Percentiles rank a stretch among this genome's conserved stretches.
These are phyloP conservation scores for Sitta europaea DNA, from an alignment of 2,113 vertebrate genomes.

Conservation along the genomic window DNA sequence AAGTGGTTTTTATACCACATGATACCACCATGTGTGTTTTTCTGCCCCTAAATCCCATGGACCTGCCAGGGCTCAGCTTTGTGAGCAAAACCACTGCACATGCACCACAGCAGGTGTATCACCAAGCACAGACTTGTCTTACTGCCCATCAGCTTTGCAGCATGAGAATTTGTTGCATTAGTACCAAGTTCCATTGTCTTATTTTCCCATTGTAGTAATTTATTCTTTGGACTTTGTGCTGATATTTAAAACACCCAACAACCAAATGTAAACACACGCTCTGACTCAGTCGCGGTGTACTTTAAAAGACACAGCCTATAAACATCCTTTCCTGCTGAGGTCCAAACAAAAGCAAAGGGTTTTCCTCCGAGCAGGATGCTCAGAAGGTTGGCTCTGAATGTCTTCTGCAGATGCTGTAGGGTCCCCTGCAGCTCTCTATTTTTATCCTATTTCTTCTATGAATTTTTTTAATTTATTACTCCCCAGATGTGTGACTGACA, in stretches of 20 bases:
- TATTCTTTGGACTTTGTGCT: not conserved
- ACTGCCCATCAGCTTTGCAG: not conserved
- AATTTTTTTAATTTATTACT: not conserved
- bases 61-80: not conserved
- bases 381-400: not conserved
- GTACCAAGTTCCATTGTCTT: not conserved
- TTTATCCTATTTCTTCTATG: not conserved
- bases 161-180: fast-evolving
- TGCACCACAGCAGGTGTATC: not conserved
- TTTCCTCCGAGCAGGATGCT: not conserved
- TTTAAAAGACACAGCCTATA: constrained; percentile 34
- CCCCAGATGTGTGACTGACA: not conserved
- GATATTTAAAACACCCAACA: not conserved
- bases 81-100: not conserved
- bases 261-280: not conserved
- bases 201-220: not conserved
- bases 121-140: not conserved
- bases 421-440: not conserved
- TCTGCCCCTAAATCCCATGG: not conserved
- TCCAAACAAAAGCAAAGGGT: constrained; percentile 21
- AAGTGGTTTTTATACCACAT: not conserved
- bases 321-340: constrained; percentile 44
- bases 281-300: not conserved
- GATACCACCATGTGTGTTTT: not conserved
- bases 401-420: not conserved